Conservation (phyloP, 2,113 vertebrate genomes). For the Heterochromis multidens region DNA sequence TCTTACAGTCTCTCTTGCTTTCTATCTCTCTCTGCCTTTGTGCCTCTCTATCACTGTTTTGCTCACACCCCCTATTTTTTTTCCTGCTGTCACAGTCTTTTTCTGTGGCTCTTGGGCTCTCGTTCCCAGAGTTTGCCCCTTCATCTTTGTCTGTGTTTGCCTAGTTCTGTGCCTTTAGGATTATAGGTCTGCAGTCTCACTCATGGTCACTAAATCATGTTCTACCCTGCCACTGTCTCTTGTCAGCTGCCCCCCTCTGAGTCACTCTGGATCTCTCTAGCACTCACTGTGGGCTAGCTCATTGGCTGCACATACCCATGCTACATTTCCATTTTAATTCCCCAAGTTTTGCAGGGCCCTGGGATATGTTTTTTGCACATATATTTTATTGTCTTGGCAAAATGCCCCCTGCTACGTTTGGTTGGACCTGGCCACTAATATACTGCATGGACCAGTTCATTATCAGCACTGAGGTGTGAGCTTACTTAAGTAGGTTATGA, state of each 20-base stretch:
- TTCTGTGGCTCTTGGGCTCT: slow-evolving; percentile 22
- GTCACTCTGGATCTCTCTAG: slow-evolving; percentile 14
- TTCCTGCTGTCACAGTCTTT: slow-evolving; percentile 20
- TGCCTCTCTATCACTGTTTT: slow-evolving; percentile 29
- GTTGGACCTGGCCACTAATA: slow-evolving; percentile 53
- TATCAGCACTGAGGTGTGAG: slow-evolving; percentile 60
- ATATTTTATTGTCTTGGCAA: slow-evolving; percentile 65
- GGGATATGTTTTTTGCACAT: slow-evolving; percentile 57
- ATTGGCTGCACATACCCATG: slow-evolving; percentile 49
- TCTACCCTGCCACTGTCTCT: slow-evolving; percentile 54
- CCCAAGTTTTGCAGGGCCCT: slow-evolving; percentile 36
- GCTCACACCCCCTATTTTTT: slow-evolving; percentile 36
- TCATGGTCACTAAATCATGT: slow-evolving; percentile 69
- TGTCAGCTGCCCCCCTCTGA: slow-evolving; percentile 20
- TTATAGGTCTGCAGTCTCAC: slow-evolving; percentile 64
- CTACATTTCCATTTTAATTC: slow-evolving; percentile 69
- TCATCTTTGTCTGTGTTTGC: slow-evolving; percentile 31
- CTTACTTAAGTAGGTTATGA: slow-evolving; percentile 55
- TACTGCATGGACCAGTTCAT: slow-evolving; percentile 61
- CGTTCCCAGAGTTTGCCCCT: slow-evolving; percentile 29
- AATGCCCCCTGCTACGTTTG: slow-evolving; percentile 20
- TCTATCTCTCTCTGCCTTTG: slow-evolving; percentile 32
- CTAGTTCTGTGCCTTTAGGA: slow-evolving; percentile 50
- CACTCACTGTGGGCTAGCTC: slow-evolving; percentile 42
- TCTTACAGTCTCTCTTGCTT: slow-evolving; percentile 22